Evolutionary conservation across 2,888 invertebrate species (phyloP).

Genomic region (Sialis fuliginosa): DNA sequence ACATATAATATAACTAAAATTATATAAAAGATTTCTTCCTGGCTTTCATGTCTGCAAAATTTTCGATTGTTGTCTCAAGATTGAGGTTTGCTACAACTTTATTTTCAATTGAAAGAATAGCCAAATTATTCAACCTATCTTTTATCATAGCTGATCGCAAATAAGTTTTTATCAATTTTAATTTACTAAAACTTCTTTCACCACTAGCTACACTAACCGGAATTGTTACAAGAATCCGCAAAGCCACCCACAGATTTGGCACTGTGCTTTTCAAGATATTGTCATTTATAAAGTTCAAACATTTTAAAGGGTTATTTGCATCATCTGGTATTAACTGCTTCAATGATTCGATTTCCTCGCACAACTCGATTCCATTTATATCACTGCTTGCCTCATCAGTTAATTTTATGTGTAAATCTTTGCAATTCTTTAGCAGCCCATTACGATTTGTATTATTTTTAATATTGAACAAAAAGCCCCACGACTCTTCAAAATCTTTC

Average conservation of each 20-base stretch:
- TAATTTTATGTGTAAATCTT: background rate
- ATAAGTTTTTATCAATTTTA: slow-evolving; percentile 13
- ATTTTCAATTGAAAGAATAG: slow-evolving; percentile 15
- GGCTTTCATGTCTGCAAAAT: too few relatives aligned
- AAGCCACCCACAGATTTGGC: background rate
- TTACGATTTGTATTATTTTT: background rate
- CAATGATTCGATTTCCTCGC: background rate
- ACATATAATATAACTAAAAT: too few relatives aligned
- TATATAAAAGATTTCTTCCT: too few relatives aligned
- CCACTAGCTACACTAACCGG: slow-evolving; percentile 5
- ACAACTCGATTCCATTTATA: background rate
- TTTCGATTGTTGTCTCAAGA: slow-evolving; percentile 6
- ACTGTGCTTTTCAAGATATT: background rate
- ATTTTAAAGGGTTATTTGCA: background rate
- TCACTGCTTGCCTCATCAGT: background rate
- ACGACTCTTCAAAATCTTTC: background rate
- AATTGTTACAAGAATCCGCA: slow-evolving; percentile 5
- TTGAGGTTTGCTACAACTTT: slow-evolving; percentile 13
- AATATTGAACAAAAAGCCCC: background rate
- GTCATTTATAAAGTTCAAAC: background rate
- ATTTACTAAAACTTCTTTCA: slow-evolving; percentile 2
- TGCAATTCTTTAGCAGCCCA: background rate
- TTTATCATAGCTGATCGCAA: slow-evolving; percentile 12
- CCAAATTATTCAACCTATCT: slow-evolving; percentile 13
- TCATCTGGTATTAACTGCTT: background rate